phyloP scores from a whole-genome alignment of 2,113 vertebrate species.

The Pelobates fuscus region DNA sequence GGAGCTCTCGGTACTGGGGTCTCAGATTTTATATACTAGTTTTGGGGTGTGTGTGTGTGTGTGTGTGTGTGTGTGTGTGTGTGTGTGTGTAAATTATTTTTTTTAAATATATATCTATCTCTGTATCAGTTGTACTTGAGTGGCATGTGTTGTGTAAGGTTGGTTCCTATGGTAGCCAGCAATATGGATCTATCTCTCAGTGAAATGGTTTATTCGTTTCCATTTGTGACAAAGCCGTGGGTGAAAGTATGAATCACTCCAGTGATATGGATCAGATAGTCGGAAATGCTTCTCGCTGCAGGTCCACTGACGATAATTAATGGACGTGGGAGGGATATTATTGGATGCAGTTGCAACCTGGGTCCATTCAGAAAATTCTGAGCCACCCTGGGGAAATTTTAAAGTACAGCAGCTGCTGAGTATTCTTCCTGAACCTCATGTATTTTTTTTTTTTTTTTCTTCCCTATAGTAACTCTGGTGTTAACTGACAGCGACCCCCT shows the following conservation, averaged over 20 bases:
- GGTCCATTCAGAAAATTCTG: conserved; percentile 44
- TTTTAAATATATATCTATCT: no score
- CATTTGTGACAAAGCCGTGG: neutral
- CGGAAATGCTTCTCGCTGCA: no score
- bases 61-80: no score
- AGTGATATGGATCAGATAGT: neutral
- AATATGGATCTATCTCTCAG: neutral
- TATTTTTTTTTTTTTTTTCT: no score
- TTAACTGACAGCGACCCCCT: conserved; percentile 36
- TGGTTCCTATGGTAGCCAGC: neutral
- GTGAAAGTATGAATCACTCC: conserved; percentile 29
- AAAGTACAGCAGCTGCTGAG: conserved; percentile 32
- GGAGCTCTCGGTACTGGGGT: no score
- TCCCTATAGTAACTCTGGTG: conserved; percentile 30
- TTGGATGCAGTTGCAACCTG: conserved; percentile 34
- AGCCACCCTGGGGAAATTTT: conserved; percentile 43
- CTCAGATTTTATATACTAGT: no score
- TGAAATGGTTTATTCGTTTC: neutral
- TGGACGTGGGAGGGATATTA: conserved; percentile 8
- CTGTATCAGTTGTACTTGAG: no score
- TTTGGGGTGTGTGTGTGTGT: no score
- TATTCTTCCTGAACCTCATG: conserved; percentile 23
- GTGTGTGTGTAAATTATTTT: no score
- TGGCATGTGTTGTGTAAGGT: no score
- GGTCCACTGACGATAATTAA: neutral